Base-by-base conservation (phyloP, 2,797 vertebrate species). In the Vultur gryphus region DNA sequence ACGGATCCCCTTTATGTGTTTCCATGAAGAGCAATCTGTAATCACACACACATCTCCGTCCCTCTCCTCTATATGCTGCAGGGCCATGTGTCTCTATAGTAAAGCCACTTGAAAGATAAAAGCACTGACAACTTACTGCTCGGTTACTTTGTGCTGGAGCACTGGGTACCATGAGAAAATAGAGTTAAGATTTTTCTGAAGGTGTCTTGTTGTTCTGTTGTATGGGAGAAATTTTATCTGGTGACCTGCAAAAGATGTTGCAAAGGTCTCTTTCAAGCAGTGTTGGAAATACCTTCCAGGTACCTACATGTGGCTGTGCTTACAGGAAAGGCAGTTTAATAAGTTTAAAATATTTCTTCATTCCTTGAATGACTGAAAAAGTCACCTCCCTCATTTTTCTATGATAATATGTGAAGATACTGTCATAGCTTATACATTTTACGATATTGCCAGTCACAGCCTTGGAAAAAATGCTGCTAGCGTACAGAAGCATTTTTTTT, bases 341-440 rank as follows among this genome's bases (percentile, higher is more conserved):
- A 25, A 35, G 29, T 64, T 80, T 26, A 37, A 82, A 86, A 31
- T 31, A 26, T 9, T 44, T 7, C 16, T 84, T 93, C 15, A 16
- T 91, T 90, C 57, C 44, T 81, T 87, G 70, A 93, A 57, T 20
- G 91, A 84, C 84, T 95, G 65, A 65, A 93, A 90, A 69, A 92
- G 49, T 78, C 33, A 37, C 6, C 4, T 88, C 57, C 72, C 31
- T 76, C 26, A 33, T 48, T 92, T 91, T 67, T 72, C 6, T 46
- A 49, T 3, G 6, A 37, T 88, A 48, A 26, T n/a, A 23, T 9
- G 4, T 65, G 20, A 72, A n/a, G 35, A 64, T 92, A 37, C 57
- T 80, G 71, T 79, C 29, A 3, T 80, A 64, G 29, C 20, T 48
- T 87, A 20, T 7, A 44, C 29, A 4, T 95, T 96, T 92, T 55